These are phyloP conservation scores for Perca flavescens DNA, from an alignment of 2,113 vertebrate genomes.

Conservation along the genomic window DNA sequence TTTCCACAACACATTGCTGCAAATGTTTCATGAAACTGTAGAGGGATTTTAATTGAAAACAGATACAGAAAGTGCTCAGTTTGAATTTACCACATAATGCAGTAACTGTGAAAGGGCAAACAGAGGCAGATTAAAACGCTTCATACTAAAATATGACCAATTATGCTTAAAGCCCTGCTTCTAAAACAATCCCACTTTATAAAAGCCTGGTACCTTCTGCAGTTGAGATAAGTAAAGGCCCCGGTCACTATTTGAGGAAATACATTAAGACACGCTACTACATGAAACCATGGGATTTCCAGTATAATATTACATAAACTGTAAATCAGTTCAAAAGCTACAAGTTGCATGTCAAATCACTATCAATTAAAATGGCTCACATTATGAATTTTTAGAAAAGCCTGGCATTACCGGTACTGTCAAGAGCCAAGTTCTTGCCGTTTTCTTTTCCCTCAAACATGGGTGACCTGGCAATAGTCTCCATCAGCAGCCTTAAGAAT, in stretches of 20 bases:
- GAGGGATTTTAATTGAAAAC: no score
- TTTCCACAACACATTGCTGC: background rate
- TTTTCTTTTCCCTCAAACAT: constrained; percentile 27
- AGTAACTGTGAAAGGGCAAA: no score
- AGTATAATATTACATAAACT: background rate
- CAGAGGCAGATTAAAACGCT: no score
- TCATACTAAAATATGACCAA: no score
- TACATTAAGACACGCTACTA: background rate
- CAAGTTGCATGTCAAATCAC: background rate
- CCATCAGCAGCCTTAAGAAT: constrained; percentile 5
- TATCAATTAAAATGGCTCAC: background rate
- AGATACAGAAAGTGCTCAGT: no score
- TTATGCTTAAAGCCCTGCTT: no score
- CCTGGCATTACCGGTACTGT: background rate
- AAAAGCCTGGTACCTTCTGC: background rate
- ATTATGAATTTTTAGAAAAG: background rate
- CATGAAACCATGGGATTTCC: background rate
- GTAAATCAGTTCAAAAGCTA: background rate
- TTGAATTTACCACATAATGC: no score
- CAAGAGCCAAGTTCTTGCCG: background rate
- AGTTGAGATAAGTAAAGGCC: background rate
- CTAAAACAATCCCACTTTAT: background rate
- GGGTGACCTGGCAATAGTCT: background rate
- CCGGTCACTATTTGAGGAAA: background rate
- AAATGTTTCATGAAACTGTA: background rate